Conservation (phyloP, 2,888 invertebrate species). For the Escarpia spicata region DNA sequence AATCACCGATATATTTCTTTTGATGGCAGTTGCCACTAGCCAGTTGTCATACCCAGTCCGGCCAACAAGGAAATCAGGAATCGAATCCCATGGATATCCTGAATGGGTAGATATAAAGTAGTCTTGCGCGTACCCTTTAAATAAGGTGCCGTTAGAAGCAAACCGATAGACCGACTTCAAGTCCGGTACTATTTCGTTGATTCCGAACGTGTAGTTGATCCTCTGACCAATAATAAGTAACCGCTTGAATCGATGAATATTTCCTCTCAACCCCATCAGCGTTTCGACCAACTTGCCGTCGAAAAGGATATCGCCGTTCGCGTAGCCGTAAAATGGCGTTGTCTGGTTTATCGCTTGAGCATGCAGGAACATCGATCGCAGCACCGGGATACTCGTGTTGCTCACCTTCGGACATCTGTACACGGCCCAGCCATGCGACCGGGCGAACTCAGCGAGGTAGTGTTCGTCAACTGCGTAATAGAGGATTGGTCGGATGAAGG, state of each 20-base stretch:
- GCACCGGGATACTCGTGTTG: slow-evolving; percentile 22
- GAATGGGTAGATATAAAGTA: slow-evolving; percentile 29
- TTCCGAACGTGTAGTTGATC: slow-evolving; percentile 25
- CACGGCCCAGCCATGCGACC: slow-evolving; percentile 24
- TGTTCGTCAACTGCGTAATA: slow-evolving; percentile 28
- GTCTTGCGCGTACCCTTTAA: slow-evolving; percentile 27
- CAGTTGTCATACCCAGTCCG: not conserved
- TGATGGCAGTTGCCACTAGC: not conserved
- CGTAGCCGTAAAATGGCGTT: slow-evolving; percentile 29
- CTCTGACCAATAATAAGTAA: slow-evolving; percentile 30
- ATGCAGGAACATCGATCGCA: slow-evolving; percentile 33
- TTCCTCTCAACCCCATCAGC: slow-evolving; percentile 12
- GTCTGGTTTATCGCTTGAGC: slow-evolving; percentile 18
- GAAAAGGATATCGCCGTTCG: slow-evolving; percentile 34
- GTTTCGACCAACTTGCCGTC: not conserved
- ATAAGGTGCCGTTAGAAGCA: slow-evolving; percentile 19
- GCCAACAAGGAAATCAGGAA: slow-evolving; percentile 27
- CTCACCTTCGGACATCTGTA: not conserved
- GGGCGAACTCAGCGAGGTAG: slow-evolving; percentile 19
- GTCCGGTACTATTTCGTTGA: not conserved
- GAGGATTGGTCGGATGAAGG: slow-evolving; percentile 23
- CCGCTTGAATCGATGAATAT: slow-evolving; percentile 19
- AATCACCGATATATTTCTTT: not conserved
- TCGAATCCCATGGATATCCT: slow-evolving; percentile 31
- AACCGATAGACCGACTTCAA: not conserved